Evolutionary conservation across 1,140 invertebrate genomes (phyloP), one percentile per base, ranked within the genome.

Genomic region (Magallana ariakensis): DNA sequence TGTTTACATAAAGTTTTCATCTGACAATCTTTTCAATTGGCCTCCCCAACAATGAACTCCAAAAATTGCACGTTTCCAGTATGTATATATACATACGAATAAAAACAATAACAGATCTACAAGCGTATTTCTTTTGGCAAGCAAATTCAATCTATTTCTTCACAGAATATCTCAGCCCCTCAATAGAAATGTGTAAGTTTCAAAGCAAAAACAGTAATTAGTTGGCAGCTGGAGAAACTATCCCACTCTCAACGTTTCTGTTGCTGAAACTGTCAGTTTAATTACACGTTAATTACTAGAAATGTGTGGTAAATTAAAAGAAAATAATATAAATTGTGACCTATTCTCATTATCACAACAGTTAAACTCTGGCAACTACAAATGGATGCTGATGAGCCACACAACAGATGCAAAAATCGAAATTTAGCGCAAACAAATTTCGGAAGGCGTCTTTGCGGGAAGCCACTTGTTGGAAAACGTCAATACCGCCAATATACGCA

Each of bases 371-470:
- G 22, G 11, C 22, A 26, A 19, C 6, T 26, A 75, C 66, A 33
- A 19, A 15, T 19, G 16, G 22, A 26, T 75, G 22, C 66, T 75
- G 66, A 5, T 33, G 66, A 33, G 33, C 19, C 66, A 19, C 22
- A 13, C 66, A 13, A 13, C 19, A 26, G 66, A 75, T 33, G 66
- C 66, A 26, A 75, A 75, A 75, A 75, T 75, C 33, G 66, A 75
- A 60, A 75, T 75, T 75, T 75, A 75, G 22, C 22, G 66, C 13
- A 75, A 75, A 75, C 66, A 75, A 75, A 75, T 75, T 75, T 75
- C 22, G 15, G 33, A 75, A 75, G 22, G 13, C 66, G 66, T 75
- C 66, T 75, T 75, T 46, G 66, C 66, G 22, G 66, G 66, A 75
- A 75, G 66, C 66, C 66, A 33, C 19, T 75, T 19, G 66, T 26